Conservation (phyloP, 2,888 invertebrate species). For the Apocheima hispidaria region DNA sequence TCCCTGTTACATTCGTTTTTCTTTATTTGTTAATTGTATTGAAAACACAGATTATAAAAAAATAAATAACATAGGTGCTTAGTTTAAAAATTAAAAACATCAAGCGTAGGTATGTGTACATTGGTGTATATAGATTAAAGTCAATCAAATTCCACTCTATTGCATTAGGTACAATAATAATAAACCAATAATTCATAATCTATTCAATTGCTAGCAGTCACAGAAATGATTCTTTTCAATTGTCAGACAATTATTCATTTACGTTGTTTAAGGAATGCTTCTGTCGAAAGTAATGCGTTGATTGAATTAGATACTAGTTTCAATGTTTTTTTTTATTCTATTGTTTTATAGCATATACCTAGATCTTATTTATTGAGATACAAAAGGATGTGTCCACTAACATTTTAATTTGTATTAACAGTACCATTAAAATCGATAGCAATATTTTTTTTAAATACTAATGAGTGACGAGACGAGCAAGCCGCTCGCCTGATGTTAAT, state of each 20-base stretch:
- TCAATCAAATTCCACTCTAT: slow-evolving; percentile 25
- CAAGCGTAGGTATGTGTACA: no score
- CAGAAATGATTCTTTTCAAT: slow-evolving; percentile 38
- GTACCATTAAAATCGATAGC: no score
- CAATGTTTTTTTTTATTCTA: no score
- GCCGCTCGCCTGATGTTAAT: no score
- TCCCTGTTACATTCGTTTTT: no score
- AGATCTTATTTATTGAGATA: no score
- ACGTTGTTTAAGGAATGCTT: neutral
- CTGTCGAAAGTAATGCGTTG: neutral
- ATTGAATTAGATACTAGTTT: neutral
- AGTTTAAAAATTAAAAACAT: neutral
- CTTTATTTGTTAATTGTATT: neutral
- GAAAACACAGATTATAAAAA: no score
- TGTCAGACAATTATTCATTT: slow-evolving; percentile 28
- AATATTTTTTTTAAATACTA: no score
- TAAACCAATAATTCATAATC: slow-evolving; percentile 47
- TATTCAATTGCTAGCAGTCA: slow-evolving; percentile 44
- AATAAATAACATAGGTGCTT: neutral
- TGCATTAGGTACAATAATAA: slow-evolving; percentile 26
- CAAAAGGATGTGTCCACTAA: no score
- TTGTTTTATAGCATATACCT: no score
- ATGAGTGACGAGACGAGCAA: no score
- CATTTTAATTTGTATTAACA: no score
- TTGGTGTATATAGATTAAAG: slow-evolving; percentile 7